Conservation (phyloP, 2,888 invertebrate species). For the Pollenia angustigena region DNA sequence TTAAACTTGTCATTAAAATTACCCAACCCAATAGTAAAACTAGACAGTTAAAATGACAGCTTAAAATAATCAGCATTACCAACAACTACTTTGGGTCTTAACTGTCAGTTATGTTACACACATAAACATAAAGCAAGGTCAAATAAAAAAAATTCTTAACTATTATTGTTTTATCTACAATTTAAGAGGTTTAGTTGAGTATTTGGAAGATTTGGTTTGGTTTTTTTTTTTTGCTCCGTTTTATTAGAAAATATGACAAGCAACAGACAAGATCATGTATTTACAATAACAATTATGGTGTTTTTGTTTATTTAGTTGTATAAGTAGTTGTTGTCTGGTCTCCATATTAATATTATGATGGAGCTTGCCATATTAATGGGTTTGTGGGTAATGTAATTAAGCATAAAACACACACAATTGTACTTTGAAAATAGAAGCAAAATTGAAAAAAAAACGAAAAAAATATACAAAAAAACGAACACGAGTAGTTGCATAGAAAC, state of each 20-base stretch:
- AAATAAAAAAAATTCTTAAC: conserved; percentile 40
- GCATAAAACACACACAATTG: conserved; percentile 26
- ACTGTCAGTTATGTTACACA: conserved; percentile 38
- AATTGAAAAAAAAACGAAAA: not conserved
- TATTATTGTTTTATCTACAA: conserved; percentile 18
- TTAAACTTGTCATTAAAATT: conserved; percentile 54
- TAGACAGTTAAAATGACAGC: conserved; percentile 41
- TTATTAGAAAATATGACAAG: conserved; percentile 33
- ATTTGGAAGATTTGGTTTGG: not conserved
- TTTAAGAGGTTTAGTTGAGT: not conserved
- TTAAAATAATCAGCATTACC: not conserved
- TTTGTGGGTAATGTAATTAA: conserved; percentile 70
- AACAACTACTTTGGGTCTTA: conserved; percentile 12
- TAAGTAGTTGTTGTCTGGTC: conserved; percentile 27
- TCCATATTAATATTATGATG: conserved; percentile 27
- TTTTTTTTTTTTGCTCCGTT: not conserved
- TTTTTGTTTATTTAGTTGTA: too few species aligned
- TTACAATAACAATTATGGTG: conserved; percentile 27
- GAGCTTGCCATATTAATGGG: conserved; percentile 63
- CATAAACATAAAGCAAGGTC: conserved; percentile 60
- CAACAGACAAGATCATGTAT: conserved; percentile 23
- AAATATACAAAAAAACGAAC: not conserved
- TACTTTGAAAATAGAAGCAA: conserved; percentile 15
- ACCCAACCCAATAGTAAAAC: not conserved
- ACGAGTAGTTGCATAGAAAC: conserved; percentile 4